These are phyloP conservation scores for Halotydeus destructor DNA, from an alignment of 1,140 invertebrate species.

Conservation along the genomic window DNA sequence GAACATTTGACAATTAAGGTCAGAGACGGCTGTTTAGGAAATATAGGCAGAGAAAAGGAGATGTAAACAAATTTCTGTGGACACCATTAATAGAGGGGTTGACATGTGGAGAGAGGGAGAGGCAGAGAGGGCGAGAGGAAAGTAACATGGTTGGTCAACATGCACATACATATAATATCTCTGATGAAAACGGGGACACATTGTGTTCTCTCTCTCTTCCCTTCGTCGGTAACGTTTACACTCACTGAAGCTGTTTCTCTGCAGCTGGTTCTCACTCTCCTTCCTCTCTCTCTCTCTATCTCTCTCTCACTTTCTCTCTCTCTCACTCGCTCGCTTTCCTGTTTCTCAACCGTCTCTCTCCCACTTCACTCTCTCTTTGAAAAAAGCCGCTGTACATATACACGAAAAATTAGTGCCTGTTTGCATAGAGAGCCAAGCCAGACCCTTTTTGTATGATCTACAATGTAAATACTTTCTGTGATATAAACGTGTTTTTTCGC, in stretches of 20 bases:
- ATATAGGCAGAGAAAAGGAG: not conserved
- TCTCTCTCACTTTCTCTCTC: too few species aligned
- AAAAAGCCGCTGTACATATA: not conserved
- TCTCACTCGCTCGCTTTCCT: too few species aligned
- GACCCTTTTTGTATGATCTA: not conserved
- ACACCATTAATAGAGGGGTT: not conserved
- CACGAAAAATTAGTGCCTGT: not conserved
- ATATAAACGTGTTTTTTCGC: too few species aligned
- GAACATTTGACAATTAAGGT: slow-evolving; percentile 5
- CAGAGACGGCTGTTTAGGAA: not conserved
- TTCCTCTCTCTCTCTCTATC: too few species aligned
- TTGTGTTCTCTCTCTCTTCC: too few species aligned
- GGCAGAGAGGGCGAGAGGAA: not conserved
- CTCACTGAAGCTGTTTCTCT: too few species aligned
- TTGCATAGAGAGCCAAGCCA: not conserved
- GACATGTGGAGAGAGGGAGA: not conserved
- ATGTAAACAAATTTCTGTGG: not conserved
- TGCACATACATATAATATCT: not conserved
- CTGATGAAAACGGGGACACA: too few species aligned
- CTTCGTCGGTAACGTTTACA: too few species aligned
- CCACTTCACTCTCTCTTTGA: not conserved
- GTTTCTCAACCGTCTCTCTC: too few species aligned
- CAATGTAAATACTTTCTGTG: not conserved
- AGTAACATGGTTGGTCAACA: not conserved
- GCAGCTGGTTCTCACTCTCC: too few species aligned